These are phyloP conservation scores for Macroglossus sobrinus DNA, from an alignment of 2,113 vertebrate genomes.

Conservation along the genomic window DNA sequence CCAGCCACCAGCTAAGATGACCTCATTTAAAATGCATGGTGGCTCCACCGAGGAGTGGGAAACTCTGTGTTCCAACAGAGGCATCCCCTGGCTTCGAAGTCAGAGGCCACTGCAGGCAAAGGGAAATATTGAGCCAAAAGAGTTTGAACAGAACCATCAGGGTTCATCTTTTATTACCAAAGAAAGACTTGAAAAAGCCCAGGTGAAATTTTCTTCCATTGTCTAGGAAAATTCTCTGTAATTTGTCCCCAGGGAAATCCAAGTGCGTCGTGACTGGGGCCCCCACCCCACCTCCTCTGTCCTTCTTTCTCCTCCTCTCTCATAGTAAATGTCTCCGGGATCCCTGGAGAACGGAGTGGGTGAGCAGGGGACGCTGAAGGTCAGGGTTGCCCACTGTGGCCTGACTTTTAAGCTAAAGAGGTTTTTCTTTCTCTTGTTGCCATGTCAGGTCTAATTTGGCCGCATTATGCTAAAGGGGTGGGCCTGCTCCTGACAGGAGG, in stretches of 20 bases:
- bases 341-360: slow-evolving; percentile 77
- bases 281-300: not conserved
- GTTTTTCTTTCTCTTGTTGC: slow-evolving; percentile 86
- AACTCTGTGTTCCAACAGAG: slow-evolving; percentile 79
- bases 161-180: slow-evolving; percentile 80
- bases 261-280: slow-evolving; percentile 47
- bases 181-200: slow-evolving; percentile 71
- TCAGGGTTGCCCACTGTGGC: slow-evolving; percentile 86
- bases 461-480: slow-evolving; percentile 82
- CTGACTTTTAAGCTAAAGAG: slow-evolving; percentile 90
- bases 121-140: slow-evolving; percentile 76
- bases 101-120: slow-evolving; percentile 70
- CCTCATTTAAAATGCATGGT: slow-evolving; percentile 87
- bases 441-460: slow-evolving; percentile 89
- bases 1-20: slow-evolving; percentile 80
- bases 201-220: slow-evolving; percentile 79
- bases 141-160: slow-evolving; percentile 61
- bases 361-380: slow-evolving; percentile 80
- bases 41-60: slow-evolving; percentile 62
- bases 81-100: slow-evolving; percentile 67
- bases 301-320: slow-evolving; percentile 34
- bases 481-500: slow-evolving; percentile 86
- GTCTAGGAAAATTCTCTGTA: slow-evolving; percentile 82
- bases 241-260: slow-evolving; percentile 85
- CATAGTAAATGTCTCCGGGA: slow-evolving; percentile 65